phyloP scores from a whole-genome alignment of 2,113 vertebrate genomes.

The Saimiri boliviensis region DNA sequence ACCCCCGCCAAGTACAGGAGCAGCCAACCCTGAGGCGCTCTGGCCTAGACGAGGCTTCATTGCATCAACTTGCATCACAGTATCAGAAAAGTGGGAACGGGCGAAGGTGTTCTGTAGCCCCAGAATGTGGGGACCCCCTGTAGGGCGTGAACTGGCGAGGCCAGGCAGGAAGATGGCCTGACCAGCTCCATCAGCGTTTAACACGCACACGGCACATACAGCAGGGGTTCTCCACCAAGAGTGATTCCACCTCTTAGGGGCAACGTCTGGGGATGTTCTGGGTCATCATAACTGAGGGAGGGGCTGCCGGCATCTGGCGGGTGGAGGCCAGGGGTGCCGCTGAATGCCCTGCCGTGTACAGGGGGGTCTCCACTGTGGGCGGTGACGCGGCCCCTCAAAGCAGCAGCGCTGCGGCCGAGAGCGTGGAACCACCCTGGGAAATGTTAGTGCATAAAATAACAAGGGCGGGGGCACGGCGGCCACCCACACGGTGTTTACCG shows the following conservation, averaged over 20 bases:
- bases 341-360: fast-evolving
- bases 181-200: fast-evolving
- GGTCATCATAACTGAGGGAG: background rate
- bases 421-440: background rate
- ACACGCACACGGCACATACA: fast-evolving
- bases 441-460: fast-evolving
- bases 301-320: background rate
- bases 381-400: fast-evolving
- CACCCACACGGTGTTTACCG: fast-evolving
- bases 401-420: background rate
- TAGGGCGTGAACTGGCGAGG: background rate
- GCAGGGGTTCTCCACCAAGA: background rate
- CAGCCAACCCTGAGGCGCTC: background rate
- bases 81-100: background rate
- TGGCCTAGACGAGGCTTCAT: too few species aligned
- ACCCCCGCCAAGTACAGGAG: background rate
- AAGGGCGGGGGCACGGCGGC: fast-evolving
- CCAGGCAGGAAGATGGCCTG: background rate
- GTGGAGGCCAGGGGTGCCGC: background rate
- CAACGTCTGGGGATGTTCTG: background rate
- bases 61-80: fast-evolving
- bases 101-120: background rate
- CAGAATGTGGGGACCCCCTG: background rate
- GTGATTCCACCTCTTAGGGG: background rate
- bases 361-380: background rate